These are phyloP conservation scores for Upupa epops DNA, from an alignment of 2,113 vertebrate species.

Conservation along the genomic window DNA sequence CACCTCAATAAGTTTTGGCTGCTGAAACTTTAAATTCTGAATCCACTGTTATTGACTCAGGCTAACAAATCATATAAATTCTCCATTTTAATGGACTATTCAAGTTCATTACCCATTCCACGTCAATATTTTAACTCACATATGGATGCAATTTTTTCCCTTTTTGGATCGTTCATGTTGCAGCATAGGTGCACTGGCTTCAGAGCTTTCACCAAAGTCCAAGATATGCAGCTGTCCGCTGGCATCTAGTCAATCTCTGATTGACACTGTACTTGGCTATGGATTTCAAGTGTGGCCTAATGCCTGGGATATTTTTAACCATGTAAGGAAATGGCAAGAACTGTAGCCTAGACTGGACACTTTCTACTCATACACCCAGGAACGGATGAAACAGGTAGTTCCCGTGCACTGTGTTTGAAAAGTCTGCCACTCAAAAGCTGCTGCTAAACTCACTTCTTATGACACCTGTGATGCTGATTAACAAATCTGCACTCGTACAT, in stretches of 20 bases:
- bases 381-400: background rate
- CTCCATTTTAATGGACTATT: background rate
- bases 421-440: background rate
- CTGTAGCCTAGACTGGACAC: background rate
- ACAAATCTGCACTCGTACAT: background rate
- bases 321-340: background rate
- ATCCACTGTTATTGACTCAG: background rate
- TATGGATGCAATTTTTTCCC: background rate
- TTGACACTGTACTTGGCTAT: background rate
- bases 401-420: background rate
- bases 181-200: background rate
- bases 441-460: background rate
- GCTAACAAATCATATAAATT: background rate
- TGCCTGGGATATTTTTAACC: constrained; percentile 14
- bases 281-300: background rate
- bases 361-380: background rate
- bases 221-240: constrained; percentile 16
- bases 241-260: constrained; percentile 1
- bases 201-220: background rate
- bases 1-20: background rate
- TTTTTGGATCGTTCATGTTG: background rate
- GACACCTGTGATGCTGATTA: background rate
- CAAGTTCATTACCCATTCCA: background rate
- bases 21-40: background rate
- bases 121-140: background rate